These are phyloP conservation scores for Artemia sinica DNA, from an alignment of 2,888 invertebrate species.

Conservation along the genomic window DNA sequence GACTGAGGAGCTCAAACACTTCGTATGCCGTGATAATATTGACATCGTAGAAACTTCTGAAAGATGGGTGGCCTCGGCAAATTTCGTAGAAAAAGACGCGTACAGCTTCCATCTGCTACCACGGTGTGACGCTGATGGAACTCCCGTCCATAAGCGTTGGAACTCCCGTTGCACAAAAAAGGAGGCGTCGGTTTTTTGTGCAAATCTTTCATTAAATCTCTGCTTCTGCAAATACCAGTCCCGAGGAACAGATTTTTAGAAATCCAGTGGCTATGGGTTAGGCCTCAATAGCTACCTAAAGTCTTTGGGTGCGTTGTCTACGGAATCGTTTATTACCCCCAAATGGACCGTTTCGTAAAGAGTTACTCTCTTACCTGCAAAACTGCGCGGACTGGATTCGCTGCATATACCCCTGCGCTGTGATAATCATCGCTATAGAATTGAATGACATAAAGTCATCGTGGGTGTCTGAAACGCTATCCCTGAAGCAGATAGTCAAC, in stretches of 20 bases:
- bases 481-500: background rate
- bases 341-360: no score
- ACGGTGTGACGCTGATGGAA: background rate
- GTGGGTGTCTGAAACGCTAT: conserved; percentile 12
- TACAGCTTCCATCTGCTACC: conserved; percentile 1
- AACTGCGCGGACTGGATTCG: background rate
- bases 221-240: background rate
- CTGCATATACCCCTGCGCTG: conserved; percentile 9
- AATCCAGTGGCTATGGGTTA: background rate
- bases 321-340: no score
- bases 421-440: background rate
- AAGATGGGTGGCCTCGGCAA: no score
- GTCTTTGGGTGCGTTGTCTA: no score
- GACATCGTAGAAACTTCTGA: no score
- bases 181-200: no score
- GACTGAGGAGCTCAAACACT: no score
- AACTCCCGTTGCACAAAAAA: no score
- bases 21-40: no score
- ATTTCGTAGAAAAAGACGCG: background rate
- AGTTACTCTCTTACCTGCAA: no score
- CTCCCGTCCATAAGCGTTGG: background rate
- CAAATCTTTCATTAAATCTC: no score
- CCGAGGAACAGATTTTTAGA: background rate
- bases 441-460: background rate
- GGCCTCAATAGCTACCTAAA: no score